Percentiles rank a stretch among this genome's conserved stretches.
Evolutionary conservation across 1,140 invertebrate species (phyloP).

Genomic region (Musca vetustissima): DNA sequence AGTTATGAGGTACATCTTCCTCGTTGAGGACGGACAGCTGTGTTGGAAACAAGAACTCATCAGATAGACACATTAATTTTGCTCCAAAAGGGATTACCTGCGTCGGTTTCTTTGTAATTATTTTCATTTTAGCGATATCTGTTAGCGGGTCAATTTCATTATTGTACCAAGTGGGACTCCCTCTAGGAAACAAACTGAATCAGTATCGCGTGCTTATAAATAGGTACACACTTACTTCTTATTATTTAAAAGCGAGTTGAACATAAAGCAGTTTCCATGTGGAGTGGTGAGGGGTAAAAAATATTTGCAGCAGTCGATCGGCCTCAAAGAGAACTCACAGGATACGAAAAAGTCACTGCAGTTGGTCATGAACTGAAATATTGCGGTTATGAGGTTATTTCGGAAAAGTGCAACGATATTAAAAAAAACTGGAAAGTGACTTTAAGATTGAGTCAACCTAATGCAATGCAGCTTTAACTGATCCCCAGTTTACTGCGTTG

Average conservation of each 20-base stretch:
- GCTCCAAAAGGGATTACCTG: neutral
- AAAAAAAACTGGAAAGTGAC: no score
- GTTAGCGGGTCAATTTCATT: conserved; percentile 12
- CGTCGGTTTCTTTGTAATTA: conserved; percentile 2
- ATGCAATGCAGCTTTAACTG: no score
- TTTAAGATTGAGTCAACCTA: no score
- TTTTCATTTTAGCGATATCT: conserved; percentile 7
- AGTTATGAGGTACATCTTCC: conserved; percentile 43
- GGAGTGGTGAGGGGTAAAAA: conserved; percentile 59
- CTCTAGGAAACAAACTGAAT: conserved; percentile 1
- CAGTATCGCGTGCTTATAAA: neutral
- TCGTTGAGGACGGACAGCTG: conserved; percentile 35
- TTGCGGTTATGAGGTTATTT: no score
- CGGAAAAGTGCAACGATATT: no score
- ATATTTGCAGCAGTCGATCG: conserved; percentile 60
- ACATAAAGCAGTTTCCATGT: conserved; percentile 57
- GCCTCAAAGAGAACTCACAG: conserved; percentile 55
- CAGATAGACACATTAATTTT: neutral
- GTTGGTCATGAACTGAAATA: conserved; percentile 37
- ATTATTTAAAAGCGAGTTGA: conserved; percentile 59
- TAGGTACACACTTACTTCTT: conserved; percentile 17
- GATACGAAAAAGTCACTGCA: conserved; percentile 51
- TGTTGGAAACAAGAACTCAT: neutral
- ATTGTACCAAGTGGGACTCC: neutral
- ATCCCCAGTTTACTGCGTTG: no score